Evolutionary conservation across 2,888 invertebrate species (phyloP).

Genomic region (Lycophotia porphyrea): DNA sequence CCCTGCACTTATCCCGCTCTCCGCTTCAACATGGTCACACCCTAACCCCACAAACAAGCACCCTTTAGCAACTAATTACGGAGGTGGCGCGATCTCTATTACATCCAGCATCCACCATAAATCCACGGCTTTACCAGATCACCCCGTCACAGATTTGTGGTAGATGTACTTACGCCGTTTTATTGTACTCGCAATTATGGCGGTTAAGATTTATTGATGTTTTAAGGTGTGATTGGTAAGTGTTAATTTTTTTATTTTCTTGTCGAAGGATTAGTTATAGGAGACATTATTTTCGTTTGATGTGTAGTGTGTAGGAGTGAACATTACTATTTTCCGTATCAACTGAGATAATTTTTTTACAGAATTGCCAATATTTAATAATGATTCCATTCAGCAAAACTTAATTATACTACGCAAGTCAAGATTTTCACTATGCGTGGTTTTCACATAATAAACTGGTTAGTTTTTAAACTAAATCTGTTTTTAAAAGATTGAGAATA

Average conservation of each 20-base stretch:
- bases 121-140: slow-evolving; percentile 72
- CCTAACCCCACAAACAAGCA: slow-evolving; percentile 80
- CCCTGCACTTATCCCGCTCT: slow-evolving; percentile 14
- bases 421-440: background rate
- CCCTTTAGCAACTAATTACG: slow-evolving; percentile 86
- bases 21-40: slow-evolving; percentile 58
- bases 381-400: background rate
- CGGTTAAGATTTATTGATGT: slow-evolving; percentile 31
- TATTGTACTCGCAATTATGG: slow-evolving; percentile 28
- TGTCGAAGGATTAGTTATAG: background rate
- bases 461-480: background rate
- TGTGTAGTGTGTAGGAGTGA: background rate
- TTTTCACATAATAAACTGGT: background rate
- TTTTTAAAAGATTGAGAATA: background rate
- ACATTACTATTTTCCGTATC: background rate
- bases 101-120: slow-evolving; percentile 74
- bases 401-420: background rate
- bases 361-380: background rate
- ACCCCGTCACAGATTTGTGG: slow-evolving; percentile 64
- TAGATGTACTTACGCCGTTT: slow-evolving; percentile 28
- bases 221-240: slow-evolving; percentile 6
- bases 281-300: background rate
- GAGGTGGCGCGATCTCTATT: slow-evolving; percentile 82
- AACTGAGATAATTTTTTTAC: background rate
- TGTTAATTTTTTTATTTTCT: background rate